phyloP scores from a whole-genome alignment of 2,888 invertebrate genomes.

The Adelphocoris suturalis region DNA sequence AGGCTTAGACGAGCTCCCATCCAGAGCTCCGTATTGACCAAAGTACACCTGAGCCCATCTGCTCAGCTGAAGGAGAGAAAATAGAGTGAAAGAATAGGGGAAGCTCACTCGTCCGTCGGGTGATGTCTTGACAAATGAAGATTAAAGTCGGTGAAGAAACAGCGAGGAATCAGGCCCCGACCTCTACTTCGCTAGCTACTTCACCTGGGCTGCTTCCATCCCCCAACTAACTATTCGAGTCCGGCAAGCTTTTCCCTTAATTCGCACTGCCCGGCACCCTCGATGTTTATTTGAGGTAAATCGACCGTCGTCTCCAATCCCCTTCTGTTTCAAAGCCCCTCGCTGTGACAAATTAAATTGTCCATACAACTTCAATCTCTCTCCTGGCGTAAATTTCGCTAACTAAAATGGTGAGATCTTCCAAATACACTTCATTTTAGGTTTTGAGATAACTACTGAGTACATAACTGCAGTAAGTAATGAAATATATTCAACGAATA shows the following conservation, averaged over 20 bases:
- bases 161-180: not conserved
- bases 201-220: slow-evolving; percentile 14
- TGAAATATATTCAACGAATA: no score
- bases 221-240: slow-evolving; percentile 4
- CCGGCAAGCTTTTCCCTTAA: slow-evolving; percentile 20
- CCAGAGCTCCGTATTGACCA: not conserved
- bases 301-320: slow-evolving; percentile 14
- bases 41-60: not conserved
- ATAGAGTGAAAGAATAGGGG: not conserved
- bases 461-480: no score
- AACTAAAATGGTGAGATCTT: not conserved
- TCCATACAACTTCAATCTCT: not conserved
- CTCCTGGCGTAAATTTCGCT: not conserved
- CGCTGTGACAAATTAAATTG: slow-evolving; percentile 11
- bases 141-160: slow-evolving; percentile 38
- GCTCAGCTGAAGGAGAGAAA: not conserved
- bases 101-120: slow-evolving; percentile 16
- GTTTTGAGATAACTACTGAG: no score
- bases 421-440: no score
- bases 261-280: not conserved
- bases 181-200: slow-evolving; percentile 11
- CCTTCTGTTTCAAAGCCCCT: not conserved
- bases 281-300: slow-evolving; percentile 5
- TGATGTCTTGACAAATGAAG: slow-evolving; percentile 55
- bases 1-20: not conserved